A percentile compares a stretch with the other conserved stretches of the same genome.
Conservation (phyloP, 2,113 vertebrate species). For the Paralichthys olivaceus region DNA sequence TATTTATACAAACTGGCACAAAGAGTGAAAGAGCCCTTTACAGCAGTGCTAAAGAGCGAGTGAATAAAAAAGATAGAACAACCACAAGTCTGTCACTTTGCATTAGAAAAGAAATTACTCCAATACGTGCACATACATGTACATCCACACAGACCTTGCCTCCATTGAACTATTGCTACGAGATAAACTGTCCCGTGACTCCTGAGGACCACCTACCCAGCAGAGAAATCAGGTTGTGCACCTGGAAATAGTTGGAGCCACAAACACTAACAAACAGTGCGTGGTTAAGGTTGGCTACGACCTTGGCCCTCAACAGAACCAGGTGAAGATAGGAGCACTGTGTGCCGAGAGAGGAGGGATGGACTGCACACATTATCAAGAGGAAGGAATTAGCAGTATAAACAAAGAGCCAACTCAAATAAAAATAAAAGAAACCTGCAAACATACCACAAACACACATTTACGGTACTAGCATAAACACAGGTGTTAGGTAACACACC, state of each 20-base stretch:
- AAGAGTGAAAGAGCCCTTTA: constrained; percentile 82
- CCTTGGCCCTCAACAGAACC: constrained; percentile 52
- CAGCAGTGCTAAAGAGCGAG: constrained; percentile 62
- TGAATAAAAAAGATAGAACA: constrained; percentile 39
- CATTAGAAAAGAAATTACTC: constrained; percentile 90
- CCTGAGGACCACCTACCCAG: constrained; percentile 76
- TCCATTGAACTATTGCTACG: constrained; percentile 85
- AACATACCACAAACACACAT: background rate
- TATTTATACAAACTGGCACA: constrained; percentile 90
- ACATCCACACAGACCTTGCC: constrained; percentile 68
- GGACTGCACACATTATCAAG: constrained; percentile 9
- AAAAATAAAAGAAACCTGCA: background rate
- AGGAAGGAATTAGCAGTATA: constrained; percentile 16
- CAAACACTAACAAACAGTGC: constrained; percentile 71
- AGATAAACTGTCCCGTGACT: constrained; percentile 85
- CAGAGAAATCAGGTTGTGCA: constrained; percentile 74
- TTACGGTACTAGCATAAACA: background rate
- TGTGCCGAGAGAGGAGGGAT: constrained; percentile 3
- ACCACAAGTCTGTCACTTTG: constrained; percentile 90
- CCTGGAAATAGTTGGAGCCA: constrained; percentile 78
- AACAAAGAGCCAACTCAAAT: constrained; percentile 14
- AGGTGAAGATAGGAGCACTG: constrained; percentile 35
- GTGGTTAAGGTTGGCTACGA: constrained; percentile 71
- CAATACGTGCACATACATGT: constrained; percentile 67
- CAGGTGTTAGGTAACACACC: constrained; percentile 11